phyloP scores from a whole-genome alignment of 2,888 invertebrate species.

The Leucophenga maculata region DNA sequence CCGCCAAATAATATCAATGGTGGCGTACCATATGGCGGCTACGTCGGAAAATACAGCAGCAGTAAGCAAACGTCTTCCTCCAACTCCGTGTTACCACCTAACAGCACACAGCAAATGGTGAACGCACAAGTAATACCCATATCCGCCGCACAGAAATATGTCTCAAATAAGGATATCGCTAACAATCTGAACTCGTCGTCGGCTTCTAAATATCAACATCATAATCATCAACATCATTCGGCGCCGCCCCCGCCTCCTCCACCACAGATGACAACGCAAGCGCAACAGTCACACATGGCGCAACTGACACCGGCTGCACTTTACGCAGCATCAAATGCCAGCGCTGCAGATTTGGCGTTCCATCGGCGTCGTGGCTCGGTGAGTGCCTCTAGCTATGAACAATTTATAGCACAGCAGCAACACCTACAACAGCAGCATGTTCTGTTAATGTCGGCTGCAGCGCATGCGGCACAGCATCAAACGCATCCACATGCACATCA shows the following conservation, averaged over 20 bases:
- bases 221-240: constrained; percentile 36
- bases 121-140: constrained; percentile 26
- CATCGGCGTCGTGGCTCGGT: constrained; percentile 65
- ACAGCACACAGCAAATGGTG: not conserved
- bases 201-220: constrained; percentile 32
- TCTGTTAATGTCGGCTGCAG: constrained; percentile 46
- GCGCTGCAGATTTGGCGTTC: constrained; percentile 56
- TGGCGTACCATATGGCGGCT: constrained; percentile 53
- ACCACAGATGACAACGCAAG: constrained; percentile 27
- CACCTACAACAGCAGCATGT: constrained; percentile 60
- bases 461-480: constrained; percentile 52
- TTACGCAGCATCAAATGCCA: constrained; percentile 37
- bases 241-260: constrained; percentile 49
- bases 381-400: constrained; percentile 64
- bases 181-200: constrained; percentile 35
- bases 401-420: constrained; percentile 63
- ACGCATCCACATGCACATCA: constrained; percentile 40
- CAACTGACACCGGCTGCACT: constrained; percentile 42
- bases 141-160: constrained; percentile 45
- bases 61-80: constrained; percentile 16
- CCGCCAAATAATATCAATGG: constrained; percentile 26
- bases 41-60: constrained; percentile 36
- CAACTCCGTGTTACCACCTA: constrained; percentile 19
- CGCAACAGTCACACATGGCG: constrained; percentile 31
- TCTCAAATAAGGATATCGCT: constrained; percentile 35